phyloP scores from a whole-genome alignment of 2,113 vertebrate species.

The Nannospalax galili region DNA sequence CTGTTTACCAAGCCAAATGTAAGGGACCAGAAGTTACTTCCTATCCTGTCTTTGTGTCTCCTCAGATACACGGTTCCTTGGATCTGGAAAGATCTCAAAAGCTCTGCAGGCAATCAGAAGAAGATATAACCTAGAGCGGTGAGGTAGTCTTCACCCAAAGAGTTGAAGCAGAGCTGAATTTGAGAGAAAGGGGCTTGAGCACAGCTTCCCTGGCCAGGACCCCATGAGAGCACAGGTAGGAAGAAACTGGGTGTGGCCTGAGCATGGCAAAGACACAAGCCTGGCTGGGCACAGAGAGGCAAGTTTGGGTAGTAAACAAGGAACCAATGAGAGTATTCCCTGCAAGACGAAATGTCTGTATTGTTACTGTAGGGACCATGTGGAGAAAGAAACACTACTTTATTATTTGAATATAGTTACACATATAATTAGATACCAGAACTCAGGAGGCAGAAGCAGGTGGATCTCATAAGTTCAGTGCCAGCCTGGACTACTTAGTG shows the following conservation, averaged over 20 bases:
- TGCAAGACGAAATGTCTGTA: background rate
- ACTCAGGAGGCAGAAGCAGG: background rate
- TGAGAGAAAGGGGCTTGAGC: background rate
- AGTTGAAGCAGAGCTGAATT: background rate
- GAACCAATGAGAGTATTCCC: background rate
- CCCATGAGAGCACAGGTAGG: background rate
- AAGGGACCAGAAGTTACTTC: background rate
- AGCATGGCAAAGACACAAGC: background rate
- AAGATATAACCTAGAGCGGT: background rate
- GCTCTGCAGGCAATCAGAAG: background rate
- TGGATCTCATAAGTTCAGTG: background rate
- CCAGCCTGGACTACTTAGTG: background rate
- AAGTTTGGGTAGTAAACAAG: no score
- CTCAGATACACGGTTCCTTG: background rate
- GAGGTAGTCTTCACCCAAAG: background rate
- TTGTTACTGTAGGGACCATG: background rate
- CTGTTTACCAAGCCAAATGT: background rate
- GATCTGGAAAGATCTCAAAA: background rate
- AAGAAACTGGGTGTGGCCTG: background rate
- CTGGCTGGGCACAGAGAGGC: background rate
- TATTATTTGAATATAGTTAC: background rate
- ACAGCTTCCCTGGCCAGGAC: background rate
- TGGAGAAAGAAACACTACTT: background rate
- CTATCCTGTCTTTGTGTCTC: background rate
- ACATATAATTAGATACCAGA: no score